phyloP scores from a whole-genome alignment of 2,888 invertebrate genomes.

The Zhuqinia jingwanae region DNA sequence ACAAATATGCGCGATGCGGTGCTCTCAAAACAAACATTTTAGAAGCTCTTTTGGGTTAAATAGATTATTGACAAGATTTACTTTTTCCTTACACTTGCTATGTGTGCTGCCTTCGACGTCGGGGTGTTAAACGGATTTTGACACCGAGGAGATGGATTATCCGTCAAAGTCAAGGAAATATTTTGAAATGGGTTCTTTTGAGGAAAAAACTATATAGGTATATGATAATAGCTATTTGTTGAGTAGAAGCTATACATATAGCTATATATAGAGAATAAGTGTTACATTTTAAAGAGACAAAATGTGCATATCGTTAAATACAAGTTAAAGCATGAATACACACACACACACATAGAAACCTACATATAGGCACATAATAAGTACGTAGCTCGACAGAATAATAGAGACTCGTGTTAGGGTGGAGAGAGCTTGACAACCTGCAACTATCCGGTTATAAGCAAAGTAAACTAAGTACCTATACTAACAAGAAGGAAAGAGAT shows the following conservation, averaged over 20 bases:
- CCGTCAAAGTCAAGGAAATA: slow-evolving; percentile 44
- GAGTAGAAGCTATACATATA: no score
- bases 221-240: neutral
- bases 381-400: neutral
- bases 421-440: slow-evolving; percentile 40
- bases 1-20: slow-evolving; percentile 16
- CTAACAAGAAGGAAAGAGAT: slow-evolving; percentile 40
- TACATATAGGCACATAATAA: neutral
- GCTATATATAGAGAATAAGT: slow-evolving; percentile 26
- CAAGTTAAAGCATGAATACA: neutral
- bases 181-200: neutral
- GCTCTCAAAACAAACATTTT: neutral
- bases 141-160: slow-evolving; percentile 61
- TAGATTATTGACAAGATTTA: slow-evolving; percentile 66
- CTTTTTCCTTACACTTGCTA: slow-evolving; percentile 48
- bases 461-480: slow-evolving; percentile 45
- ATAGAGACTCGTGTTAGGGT: neutral
- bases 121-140: slow-evolving; percentile 44
- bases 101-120: neutral
- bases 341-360: neutral
- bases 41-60: slow-evolving; percentile 24
- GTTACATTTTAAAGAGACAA: slow-evolving; percentile 1
- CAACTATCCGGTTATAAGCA: slow-evolving; percentile 6
- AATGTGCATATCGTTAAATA: slow-evolving; percentile 20
- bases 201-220: slow-evolving; percentile 14